Evolutionary conservation across 1,140 invertebrate species (phyloP), one percentile per base, ranked within the genome.

Genomic region (Ctenoplectra terminalis): DNA sequence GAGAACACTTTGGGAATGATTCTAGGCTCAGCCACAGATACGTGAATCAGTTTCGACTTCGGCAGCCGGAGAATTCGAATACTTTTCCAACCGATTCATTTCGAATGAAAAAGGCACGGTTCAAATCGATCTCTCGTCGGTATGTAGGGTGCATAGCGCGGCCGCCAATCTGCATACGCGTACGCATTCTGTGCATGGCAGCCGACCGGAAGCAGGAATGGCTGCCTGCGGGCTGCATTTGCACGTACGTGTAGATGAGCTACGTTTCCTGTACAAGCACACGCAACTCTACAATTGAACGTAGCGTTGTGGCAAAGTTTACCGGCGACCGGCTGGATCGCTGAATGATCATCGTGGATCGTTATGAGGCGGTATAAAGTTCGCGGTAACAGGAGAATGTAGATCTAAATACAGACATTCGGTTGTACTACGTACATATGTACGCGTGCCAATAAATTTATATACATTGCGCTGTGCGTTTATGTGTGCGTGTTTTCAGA

Each of bases 131-230:
- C 82, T 77, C 83, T 60, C 80, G 81, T 56, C 63, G 83, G 74
- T 82, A 86, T 85, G 83, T 83, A 67, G 60, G 46, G 69, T 50
- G 81, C 85, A 90, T 90, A 87, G 84, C 87, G 48, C 76, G 82
- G 77, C 83, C 89, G 85, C 72, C 84, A 83, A 89, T 91, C 89
- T 89, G 83, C 85, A 90, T 90, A 89, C 87, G 85, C 86, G 87
- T 89, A 85, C 82, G 89, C 90, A 91, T 91, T 91, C 90, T 90
- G 85, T 90, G 86, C 90, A 90, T 90, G 87, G 84, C 87, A 87
- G 81, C 82, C 70, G 87, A 89, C 90, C 90, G 90, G 90, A 91
- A 91, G 88, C 86, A 75, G 88, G 87, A 89, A 90, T 84, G 85
- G 87, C 84, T 87, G 81, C 67, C 85, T 72, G 81, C 81, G 73